These are phyloP conservation scores for Gymnocheta viridis DNA, from an alignment of 2,888 invertebrate genomes.

Conservation along the genomic window DNA sequence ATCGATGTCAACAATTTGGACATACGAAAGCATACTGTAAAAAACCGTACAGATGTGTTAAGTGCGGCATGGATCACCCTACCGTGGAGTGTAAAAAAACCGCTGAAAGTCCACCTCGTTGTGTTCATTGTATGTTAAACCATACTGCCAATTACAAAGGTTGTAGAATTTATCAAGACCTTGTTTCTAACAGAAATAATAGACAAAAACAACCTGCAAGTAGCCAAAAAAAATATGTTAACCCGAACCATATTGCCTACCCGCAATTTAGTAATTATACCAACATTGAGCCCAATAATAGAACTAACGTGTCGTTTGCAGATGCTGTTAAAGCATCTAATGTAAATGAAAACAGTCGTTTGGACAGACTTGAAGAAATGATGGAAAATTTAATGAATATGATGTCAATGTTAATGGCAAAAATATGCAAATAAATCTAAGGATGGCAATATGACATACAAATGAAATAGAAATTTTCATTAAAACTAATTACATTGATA, in stretches of 20 bases:
- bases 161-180: neutral
- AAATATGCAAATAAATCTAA: too few relatives aligned
- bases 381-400: too few relatives aligned
- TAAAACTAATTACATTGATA: neutral
- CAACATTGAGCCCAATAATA: neutral
- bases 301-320: neutral
- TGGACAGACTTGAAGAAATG: neutral
- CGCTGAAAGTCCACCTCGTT: neutral
- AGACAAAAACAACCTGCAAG: neutral
- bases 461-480: too few relatives aligned
- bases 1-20: too few relatives aligned
- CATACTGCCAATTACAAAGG: too few relatives aligned
- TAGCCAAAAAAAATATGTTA: neutral
- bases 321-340: neutral
- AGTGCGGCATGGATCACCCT: conserved; percentile 16
- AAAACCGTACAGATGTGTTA: conserved; percentile 24
- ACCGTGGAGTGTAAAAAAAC: neutral
- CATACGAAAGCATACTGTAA: conserved; percentile 27
- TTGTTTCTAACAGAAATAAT: neutral
- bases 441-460: too few relatives aligned
- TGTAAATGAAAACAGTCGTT: neutral
- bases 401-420: too few relatives aligned
- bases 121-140: neutral
- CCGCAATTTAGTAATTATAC: neutral
- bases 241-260: neutral